Evolutionary conservation across 2,888 invertebrate genomes (phyloP).

Genomic region (Dione vanillae): DNA sequence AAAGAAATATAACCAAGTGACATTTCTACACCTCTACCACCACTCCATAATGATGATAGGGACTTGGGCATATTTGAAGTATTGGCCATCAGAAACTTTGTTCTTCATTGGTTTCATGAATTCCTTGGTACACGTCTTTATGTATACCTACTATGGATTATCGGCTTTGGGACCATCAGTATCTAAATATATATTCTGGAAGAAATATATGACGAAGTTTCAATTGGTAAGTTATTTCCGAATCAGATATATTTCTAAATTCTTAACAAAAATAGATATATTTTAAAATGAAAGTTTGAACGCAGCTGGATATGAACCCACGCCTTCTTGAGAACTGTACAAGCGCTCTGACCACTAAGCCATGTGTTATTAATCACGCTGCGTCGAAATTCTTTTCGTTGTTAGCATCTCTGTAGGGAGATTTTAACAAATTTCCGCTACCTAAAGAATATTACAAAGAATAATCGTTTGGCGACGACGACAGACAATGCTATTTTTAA

Average conservation of each 20-base stretch:
- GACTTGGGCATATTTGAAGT: slow-evolving; percentile 90
- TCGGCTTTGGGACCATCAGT: slow-evolving; percentile 90
- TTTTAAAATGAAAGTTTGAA: no score
- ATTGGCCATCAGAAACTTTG: slow-evolving; percentile 89
- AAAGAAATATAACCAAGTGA: slow-evolving; percentile 90
- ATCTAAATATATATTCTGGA: slow-evolving; percentile 92
- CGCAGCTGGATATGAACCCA: no score
- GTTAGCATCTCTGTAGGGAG: no score
- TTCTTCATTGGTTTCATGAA: slow-evolving; percentile 89
- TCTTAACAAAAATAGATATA: no score
- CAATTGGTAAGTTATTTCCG: slow-evolving; percentile 87
- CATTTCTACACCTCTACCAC: slow-evolving; percentile 95
- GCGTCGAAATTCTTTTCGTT: no score
- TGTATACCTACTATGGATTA: slow-evolving; percentile 92
- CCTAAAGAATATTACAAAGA: no score
- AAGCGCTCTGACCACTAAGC: no score
- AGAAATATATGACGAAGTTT: slow-evolving; percentile 91
- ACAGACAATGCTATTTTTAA: no score
- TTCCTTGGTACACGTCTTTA: slow-evolving; percentile 90
- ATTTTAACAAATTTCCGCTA: no score
- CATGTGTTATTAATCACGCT: no score
- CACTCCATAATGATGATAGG: slow-evolving; percentile 90
- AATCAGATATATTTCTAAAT: not conserved
- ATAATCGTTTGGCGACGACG: no score
- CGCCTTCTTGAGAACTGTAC: no score